Conservation (phyloP, 1,140 invertebrate genomes). For the Elymnias hypermnestra region DNA sequence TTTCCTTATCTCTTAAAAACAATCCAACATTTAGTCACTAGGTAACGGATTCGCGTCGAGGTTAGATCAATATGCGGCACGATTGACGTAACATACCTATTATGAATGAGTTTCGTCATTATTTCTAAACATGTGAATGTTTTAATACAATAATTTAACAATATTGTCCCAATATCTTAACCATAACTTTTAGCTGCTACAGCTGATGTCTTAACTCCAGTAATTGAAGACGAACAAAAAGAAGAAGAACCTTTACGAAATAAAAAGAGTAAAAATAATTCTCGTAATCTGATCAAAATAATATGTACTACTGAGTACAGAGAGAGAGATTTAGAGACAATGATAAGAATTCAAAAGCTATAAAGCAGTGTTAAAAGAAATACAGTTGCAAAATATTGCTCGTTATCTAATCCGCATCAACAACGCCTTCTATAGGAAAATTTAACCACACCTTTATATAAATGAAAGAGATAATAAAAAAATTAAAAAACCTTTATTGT, state of each 20-base stretch:
- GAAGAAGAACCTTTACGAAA: too few species aligned
- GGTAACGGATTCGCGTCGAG: slow-evolving; percentile 20
- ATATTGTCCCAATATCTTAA: too few species aligned
- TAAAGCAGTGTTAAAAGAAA: slow-evolving; percentile 1
- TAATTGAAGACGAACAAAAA: too few species aligned
- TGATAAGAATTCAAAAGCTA: too few species aligned
- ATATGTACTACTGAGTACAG: too few species aligned
- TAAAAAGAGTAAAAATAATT: too few species aligned
- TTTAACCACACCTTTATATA: slow-evolving; percentile 25
- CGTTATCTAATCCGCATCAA: slow-evolving; percentile 31
- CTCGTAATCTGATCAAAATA: too few species aligned
- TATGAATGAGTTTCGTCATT: slow-evolving; percentile 9
- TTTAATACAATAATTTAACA: too few species aligned
- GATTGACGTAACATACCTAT: slow-evolving; percentile 13
- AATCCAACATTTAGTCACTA: slow-evolving; percentile 3
- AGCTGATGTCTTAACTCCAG: too few species aligned
- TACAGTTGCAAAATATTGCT: slow-evolving; percentile 11
- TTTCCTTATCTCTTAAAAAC: background rate
- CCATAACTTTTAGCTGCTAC: too few species aligned
- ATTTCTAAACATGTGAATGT: slow-evolving; percentile 13
- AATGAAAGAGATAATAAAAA: slow-evolving; percentile 34
- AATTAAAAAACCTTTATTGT: slow-evolving; percentile 53
- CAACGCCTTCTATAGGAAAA: slow-evolving; percentile 19
- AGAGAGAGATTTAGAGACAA: too few species aligned
- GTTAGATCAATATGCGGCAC: slow-evolving; percentile 30